A percentile compares a stretch with the other conserved stretches of the same genome.
These are phyloP conservation scores for Gallirallus australis DNA, from an alignment of 2,797 vertebrate species.

Conservation along the genomic window DNA sequence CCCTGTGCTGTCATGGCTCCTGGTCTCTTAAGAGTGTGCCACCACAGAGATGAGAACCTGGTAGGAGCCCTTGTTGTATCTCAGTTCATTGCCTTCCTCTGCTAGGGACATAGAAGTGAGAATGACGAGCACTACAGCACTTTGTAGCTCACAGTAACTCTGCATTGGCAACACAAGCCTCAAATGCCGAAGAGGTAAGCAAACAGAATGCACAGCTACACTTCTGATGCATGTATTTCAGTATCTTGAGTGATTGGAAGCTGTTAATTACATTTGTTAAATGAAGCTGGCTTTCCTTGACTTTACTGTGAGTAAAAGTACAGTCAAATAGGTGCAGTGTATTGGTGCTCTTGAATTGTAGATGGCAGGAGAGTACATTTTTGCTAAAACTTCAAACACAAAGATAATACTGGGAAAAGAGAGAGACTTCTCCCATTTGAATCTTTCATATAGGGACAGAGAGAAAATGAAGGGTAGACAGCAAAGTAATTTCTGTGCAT, in stretches of 20 bases:
- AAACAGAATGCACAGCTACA: neutral
- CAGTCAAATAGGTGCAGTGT: neutral
- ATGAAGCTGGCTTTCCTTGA: neutral
- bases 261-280: neutral
- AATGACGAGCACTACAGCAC: neutral
- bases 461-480: neutral
- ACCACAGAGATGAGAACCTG: neutral
- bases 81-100: neutral
- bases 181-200: neutral
- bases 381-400: neutral
- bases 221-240: neutral
- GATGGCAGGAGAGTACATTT: neutral
- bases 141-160: neutral
- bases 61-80: neutral
- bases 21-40: neutral
- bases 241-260: neutral
- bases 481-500: neutral
- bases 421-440: neutral
- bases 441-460: neutral
- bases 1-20: slow-evolving; percentile 28
- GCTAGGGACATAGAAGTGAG: neutral
- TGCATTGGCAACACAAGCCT: neutral
- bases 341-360: neutral
- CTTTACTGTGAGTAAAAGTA: neutral
- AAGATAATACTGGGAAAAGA: neutral